phyloP scores from a whole-genome alignment of 2,888 invertebrate genomes.

The Metacarcinus magister region DNA sequence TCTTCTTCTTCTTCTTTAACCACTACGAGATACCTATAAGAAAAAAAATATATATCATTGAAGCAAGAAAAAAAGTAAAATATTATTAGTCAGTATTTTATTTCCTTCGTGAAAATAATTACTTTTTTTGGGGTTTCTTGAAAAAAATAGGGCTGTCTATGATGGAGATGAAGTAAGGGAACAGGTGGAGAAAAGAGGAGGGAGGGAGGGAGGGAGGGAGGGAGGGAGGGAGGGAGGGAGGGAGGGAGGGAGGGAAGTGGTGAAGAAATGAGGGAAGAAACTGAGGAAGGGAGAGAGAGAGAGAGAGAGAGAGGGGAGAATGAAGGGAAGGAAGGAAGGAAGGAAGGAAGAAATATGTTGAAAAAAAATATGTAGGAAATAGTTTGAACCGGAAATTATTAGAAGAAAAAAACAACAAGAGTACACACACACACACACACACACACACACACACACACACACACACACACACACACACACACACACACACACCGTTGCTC shows the following conservation, averaged over 20 bases:
- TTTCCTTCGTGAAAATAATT: background rate
- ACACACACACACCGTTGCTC: constrained; percentile 50
- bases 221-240: background rate
- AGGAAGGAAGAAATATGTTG: background rate
- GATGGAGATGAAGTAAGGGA: background rate
- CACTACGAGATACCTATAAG: background rate
- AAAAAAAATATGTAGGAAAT: background rate
- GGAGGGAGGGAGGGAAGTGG: background rate
- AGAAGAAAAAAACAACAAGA: background rate
- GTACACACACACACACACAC: constrained; percentile 58
- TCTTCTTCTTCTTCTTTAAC: background rate
- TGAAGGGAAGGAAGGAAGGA: no score
- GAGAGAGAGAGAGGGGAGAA: background rate
- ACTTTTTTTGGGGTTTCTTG: background rate
- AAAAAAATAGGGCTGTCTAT: background rate
- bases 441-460: constrained; percentile 64
- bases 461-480: constrained; percentile 56
- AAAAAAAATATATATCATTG: background rate
- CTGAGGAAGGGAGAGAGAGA: background rate
- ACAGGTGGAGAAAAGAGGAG: background rate
- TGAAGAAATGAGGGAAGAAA: background rate
- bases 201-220: constrained; percentile 44
- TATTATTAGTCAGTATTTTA: background rate
- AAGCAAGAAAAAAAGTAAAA: background rate
- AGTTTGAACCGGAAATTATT: background rate